Evolutionary conservation across 2,113 vertebrate species (phyloP).

Genomic region (Forbesichthys papilliferus): DNA sequence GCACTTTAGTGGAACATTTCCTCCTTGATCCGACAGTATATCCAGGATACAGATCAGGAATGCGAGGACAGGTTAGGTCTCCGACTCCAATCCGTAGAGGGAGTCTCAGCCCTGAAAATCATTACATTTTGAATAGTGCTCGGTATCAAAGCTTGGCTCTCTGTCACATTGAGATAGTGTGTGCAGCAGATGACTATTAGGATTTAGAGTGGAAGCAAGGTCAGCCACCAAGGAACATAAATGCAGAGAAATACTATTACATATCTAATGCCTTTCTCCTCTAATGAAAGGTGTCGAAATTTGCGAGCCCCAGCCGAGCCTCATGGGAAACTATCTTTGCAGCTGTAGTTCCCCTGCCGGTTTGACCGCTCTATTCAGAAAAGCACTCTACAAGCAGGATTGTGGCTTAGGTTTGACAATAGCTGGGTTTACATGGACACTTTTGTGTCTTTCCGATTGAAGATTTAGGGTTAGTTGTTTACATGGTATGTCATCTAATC

Average conservation of each 20-base stretch:
- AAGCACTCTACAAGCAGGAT: not conserved
- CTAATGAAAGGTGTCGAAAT: conserved; percentile 7
- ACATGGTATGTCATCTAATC: no score
- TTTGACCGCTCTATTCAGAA: conserved; percentile 8
- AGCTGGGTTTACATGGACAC: no score
- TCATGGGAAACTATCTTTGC: conserved; percentile 3
- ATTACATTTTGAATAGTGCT: conserved; percentile 52
- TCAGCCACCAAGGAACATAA: conserved; percentile 23
- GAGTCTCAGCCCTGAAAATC: conserved; percentile 35
- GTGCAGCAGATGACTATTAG: conserved; percentile 27
- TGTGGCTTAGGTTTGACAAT: not conserved
- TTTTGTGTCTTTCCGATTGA: no score
- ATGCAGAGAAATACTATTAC: not conserved
- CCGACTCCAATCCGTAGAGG: not conserved
- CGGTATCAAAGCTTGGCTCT: conserved; percentile 19
- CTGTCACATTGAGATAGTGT: conserved; percentile 24
- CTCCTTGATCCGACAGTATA: conserved; percentile 16
- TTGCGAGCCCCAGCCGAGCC: conserved; percentile 5
- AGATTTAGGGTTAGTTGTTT: no score
- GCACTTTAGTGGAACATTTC: conserved; percentile 29
- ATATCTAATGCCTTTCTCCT: not conserved
- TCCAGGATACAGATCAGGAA: conserved; percentile 19
- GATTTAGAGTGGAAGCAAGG: conserved; percentile 46
- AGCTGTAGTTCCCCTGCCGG: conserved; percentile 6
- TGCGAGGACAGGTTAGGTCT: conserved; percentile 21